Evolutionary conservation across 1,140 invertebrate genomes (phyloP).

Genomic region (Procambarus clarkii): DNA sequence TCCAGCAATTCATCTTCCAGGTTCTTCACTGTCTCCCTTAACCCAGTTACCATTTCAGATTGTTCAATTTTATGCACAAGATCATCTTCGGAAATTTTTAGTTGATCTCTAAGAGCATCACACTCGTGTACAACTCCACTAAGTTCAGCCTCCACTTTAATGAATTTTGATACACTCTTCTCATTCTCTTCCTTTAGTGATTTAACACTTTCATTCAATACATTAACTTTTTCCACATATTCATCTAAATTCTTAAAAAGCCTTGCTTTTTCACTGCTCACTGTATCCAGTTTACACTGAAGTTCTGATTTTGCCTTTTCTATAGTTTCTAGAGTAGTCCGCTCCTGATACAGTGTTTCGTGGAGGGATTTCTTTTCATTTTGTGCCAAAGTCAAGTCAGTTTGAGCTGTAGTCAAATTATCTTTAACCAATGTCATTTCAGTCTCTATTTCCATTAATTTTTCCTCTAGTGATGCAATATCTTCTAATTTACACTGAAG

Average conservation of each 20-base stretch:
- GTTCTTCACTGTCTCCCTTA: constrained; percentile 32
- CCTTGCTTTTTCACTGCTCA: constrained; percentile 37
- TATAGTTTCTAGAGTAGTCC: constrained; percentile 13
- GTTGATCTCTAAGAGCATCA: constrained; percentile 2
- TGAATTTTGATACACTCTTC: background rate
- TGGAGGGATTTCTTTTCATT: constrained; percentile 48
- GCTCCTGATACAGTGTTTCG: constrained; percentile 32
- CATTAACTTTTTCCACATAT: constrained; percentile 41
- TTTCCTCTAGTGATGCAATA: constrained; percentile 24
- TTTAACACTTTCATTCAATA: constrained; percentile 4
- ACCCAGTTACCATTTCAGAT: constrained; percentile 24
- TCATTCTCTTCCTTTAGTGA: constrained; percentile 10
- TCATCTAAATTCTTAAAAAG: constrained; percentile 59
- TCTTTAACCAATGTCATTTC: constrained; percentile 10
- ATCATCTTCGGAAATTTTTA: constrained; percentile 19
- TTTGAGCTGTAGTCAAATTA: background rate
- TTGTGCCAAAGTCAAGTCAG: constrained; percentile 19
- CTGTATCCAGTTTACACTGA: constrained; percentile 41
- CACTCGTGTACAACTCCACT: background rate
- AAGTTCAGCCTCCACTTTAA: background rate
- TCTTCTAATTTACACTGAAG: constrained; percentile 41
- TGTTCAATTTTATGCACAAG: constrained; percentile 47
- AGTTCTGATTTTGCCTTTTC: constrained; percentile 24
- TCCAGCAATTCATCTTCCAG: constrained; percentile 51
- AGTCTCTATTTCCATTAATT: background rate